These are phyloP conservation scores for Acyrthosiphon pisum DNA, from an alignment of 1,140 invertebrate species.

Conservation along the genomic window DNA sequence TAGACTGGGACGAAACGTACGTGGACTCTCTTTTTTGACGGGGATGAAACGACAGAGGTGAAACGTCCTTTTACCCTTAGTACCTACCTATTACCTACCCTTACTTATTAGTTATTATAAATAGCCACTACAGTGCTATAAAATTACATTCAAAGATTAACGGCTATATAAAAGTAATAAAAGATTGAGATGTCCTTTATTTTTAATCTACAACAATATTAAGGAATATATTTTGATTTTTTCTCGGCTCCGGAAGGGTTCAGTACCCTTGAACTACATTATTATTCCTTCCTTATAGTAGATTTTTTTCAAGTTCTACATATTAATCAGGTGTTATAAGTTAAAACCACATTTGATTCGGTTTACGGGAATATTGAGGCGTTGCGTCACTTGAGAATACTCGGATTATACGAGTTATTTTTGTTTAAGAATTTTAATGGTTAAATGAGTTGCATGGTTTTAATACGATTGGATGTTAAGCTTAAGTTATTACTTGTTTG, in stretches of 20 bases:
- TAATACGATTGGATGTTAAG: not conserved
- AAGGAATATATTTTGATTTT: not conserved
- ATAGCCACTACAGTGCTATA: not conserved
- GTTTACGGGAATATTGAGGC: not conserved
- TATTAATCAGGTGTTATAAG: not conserved
- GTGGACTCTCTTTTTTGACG: too few species aligned
- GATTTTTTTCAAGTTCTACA: not conserved
- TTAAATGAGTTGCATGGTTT: not conserved
- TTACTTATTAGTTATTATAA: too few species aligned
- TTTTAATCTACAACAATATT: not conserved
- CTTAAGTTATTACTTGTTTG: not conserved
- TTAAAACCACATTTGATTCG: not conserved
- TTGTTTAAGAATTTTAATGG: not conserved
- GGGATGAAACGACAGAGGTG: too few species aligned
- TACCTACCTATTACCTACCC: too few species aligned
- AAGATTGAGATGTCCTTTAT: not conserved
- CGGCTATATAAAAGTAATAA: not conserved
- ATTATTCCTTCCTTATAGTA: not conserved
- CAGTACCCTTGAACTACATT: not conserved
- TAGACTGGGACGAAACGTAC: too few species aligned
- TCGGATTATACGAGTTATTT: not conserved
- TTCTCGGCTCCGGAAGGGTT: not conserved
- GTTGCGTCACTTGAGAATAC: not conserved
- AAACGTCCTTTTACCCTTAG: too few species aligned
- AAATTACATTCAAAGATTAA: not conserved